Base-by-base conservation (phyloP, 1,140 invertebrate species). In the Hermetia illucens region DNA sequence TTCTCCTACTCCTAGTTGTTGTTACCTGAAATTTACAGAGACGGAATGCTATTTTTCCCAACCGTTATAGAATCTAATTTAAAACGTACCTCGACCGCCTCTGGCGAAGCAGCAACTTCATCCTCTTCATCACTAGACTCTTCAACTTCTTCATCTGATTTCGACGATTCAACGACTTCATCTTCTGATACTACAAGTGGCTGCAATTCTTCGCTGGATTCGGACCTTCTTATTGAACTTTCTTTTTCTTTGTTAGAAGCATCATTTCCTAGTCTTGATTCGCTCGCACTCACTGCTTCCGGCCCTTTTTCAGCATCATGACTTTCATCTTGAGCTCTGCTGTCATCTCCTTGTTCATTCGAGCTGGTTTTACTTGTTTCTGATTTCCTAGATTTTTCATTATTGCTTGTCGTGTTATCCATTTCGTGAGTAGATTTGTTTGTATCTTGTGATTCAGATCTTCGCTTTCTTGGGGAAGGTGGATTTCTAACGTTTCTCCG, bases 251-350 rank as follows among this genome's bases (percentile, higher is more conserved):
- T 27, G 24, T 8, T 27, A 27, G n/a, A n/a, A n/a, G n/a, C n/a
- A n/a, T n/a, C n/a, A n/a, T n/a, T n/a, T n/a, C n/a, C n/a, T n/a
- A n/a, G n/a, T n/a, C n/a, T n/a, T n/a, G n/a, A n/a, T n/a, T n/a
- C n/a, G n/a, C 24, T 27, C 24, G 24, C 13, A 27, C 24, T 27
- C 13, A 9, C 24, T 27, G 24, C 24, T 18, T 35, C n/a, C 20
- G 36, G 17, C 12, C 18, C 8, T 30, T 45, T 46, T 36, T 40
- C 36, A 25, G 36, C 35, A 4, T 38, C 34, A 21, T 48, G 37
- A 10, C 32, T 42, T 9, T 27, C 13, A 8, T 27, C 24, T 27
- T 27, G 24, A 13, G n/a, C n/a, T n/a, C n/a, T n/a, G n/a, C n/a
- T n/a, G n/a, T n/a, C n/a, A n/a, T n/a, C n/a, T n/a, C n/a, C n/a